These are phyloP conservation scores for Maniola jurtina DNA, from an alignment of 1,140 invertebrate genomes.

Conservation along the genomic window DNA sequence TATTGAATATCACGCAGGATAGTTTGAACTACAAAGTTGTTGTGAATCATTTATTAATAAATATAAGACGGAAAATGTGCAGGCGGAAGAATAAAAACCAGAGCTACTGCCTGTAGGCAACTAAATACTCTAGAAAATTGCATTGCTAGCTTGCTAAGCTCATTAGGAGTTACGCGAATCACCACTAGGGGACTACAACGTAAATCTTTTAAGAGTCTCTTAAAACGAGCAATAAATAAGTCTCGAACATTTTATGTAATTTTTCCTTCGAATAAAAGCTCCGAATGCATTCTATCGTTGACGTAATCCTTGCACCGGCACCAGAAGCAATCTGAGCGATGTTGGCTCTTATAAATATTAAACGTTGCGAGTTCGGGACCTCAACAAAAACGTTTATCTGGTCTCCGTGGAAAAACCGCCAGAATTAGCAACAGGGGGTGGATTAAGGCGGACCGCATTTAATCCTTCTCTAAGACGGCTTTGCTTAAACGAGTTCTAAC, in stretches of 20 bases:
- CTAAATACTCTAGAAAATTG: too few species aligned
- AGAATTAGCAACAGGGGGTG: slow-evolving; percentile 75
- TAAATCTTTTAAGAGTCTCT: too few species aligned
- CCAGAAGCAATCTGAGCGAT: slow-evolving; percentile 59
- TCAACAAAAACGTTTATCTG: slow-evolving; percentile 75
- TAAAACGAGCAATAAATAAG: slow-evolving; percentile 11
- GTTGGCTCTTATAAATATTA: slow-evolving; percentile 72
- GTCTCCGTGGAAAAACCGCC: slow-evolving; percentile 72
- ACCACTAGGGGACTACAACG: not conserved
- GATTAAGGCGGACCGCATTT: slow-evolving; percentile 75
- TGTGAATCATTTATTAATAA: too few species aligned
- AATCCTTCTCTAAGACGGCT: slow-evolving; percentile 78
- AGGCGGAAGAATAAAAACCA: too few species aligned
- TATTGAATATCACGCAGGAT: too few species aligned
- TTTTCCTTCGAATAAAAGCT: slow-evolving; percentile 47
- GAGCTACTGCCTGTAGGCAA: too few species aligned
- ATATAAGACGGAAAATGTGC: too few species aligned
- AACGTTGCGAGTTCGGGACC: slow-evolving; percentile 54
- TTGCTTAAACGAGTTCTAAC: slow-evolving; percentile 79
- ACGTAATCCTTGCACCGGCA: slow-evolving; percentile 63
- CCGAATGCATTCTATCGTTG: slow-evolving; percentile 51
- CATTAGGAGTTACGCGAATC: not conserved
- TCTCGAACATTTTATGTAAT: slow-evolving; percentile 42
- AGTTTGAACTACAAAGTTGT: too few species aligned
- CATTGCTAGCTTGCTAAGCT: not conserved